Evolutionary conservation across 2,888 invertebrate genomes (phyloP).

Genomic region (Bellardia bayeri): DNA sequence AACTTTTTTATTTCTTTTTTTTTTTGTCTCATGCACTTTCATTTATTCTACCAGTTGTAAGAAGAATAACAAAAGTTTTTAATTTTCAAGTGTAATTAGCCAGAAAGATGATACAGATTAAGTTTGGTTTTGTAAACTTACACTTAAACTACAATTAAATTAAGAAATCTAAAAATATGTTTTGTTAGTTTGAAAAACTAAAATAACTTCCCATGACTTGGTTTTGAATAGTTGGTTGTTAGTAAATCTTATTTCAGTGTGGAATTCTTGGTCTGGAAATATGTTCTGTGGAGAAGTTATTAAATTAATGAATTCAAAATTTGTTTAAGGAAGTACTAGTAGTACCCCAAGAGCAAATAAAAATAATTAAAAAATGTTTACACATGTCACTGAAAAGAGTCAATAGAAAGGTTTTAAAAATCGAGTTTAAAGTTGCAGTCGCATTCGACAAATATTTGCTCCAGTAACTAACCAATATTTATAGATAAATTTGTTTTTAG

Average conservation of each 20-base stretch:
- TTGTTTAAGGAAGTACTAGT: too few relatives aligned
- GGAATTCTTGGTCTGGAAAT: neutral
- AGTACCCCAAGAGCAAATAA: too few relatives aligned
- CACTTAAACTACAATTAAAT: constrained; percentile 71
- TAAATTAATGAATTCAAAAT: neutral
- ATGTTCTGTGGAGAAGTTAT: constrained; percentile 8
- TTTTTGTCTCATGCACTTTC: constrained; percentile 14
- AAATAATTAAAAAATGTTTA: too few relatives aligned
- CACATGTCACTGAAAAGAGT: too few relatives aligned
- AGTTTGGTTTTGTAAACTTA: constrained; percentile 64
- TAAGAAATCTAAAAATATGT: constrained; percentile 24
- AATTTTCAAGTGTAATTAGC: constrained; percentile 76
- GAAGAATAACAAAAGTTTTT: constrained; percentile 59
- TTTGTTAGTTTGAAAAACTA: constrained; percentile 16
- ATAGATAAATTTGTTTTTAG: too few relatives aligned
- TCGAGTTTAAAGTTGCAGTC: too few relatives aligned
- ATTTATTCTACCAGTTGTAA: constrained; percentile 46
- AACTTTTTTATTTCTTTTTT: neutral
- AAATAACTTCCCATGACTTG: constrained; percentile 44
- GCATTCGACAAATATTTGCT: too few relatives aligned
- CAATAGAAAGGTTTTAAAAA: too few relatives aligned
- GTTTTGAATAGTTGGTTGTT: neutral
- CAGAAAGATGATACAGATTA: constrained; percentile 74
- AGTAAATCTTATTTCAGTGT: neutral
- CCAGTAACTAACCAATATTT: too few relatives aligned